Base-by-base conservation (phyloP, 2,113 vertebrate species). In the Ammodytes dubius region DNA sequence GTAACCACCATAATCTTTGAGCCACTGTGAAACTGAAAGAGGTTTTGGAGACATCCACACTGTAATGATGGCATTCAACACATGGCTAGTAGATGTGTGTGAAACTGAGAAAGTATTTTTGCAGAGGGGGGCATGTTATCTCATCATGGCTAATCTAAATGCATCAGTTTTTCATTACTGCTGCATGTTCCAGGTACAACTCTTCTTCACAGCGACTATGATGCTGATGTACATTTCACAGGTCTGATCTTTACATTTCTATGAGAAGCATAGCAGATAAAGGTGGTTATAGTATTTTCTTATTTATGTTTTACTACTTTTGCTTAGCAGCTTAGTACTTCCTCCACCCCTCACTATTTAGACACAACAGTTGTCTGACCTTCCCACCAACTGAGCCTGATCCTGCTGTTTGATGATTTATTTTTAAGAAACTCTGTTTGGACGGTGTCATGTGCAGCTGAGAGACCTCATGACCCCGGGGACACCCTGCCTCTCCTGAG, bases 341-440 rank as follows among this genome's bases (percentile, higher is more conserved):
- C 60, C 50, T 73, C 14, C 12, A 19, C 11, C 61, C 1, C 37
- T 60, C 49, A 11, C n/a, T 72, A n/a, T 52, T 27, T 42, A 43
- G 50, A 74, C 27, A 13, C 19, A 57, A 53, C 56, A 89, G 70
- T 2, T 74, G 71, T 71, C 39, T 2, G 58, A 76, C 56, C 77
- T 12, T 54, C 67, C 27, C 61, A 27, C 8, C 15, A 27, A 43
- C 47, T 50, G 56, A 4, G 40, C 13, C 42, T 5, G 64, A 53
- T 40, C 5, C 61, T 52, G 45, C 5, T 37, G 54, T 68, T 79
- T 69, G n/a, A 65, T 27, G 68, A 70, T 2, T 7, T 3, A 19
- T 52, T 85, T 85, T 74, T 5, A 74, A 71, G 60, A 85, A 27
- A 69, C 47, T 6, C 56, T 85, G 84, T 77, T 79, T 78, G 69